Percentiles rank a stretch among this genome's conserved stretches.
These are phyloP conservation scores for Alaudala cheleensis DNA, from an alignment of 2,113 vertebrate species.

Conservation along the genomic window DNA sequence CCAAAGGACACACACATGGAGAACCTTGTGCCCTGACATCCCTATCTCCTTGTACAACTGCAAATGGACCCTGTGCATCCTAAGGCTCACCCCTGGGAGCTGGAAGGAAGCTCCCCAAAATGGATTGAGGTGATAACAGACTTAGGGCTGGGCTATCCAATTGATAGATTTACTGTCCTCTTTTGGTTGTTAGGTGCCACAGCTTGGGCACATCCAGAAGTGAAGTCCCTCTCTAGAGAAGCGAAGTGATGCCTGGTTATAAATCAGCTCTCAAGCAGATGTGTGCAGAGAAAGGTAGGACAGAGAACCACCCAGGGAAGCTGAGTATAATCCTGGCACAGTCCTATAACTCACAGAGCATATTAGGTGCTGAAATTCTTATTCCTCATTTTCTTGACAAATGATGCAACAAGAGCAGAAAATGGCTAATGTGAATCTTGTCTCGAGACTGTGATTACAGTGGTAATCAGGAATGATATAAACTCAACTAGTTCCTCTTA, in stretches of 20 bases:
- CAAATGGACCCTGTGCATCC: not conserved
- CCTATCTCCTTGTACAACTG: not conserved
- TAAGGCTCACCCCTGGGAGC: not conserved
- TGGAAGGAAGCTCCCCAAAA: not conserved
- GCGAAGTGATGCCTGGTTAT: not conserved
- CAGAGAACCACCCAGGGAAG: constrained; percentile 15
- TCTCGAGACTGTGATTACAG: not conserved
- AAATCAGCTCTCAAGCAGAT: not conserved
- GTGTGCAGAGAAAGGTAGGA: not conserved
- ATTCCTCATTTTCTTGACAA: constrained; percentile 68
- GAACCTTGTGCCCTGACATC: not conserved
- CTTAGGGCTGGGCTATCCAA: not conserved
- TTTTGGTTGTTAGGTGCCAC: not conserved
- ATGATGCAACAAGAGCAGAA: constrained; percentile 46
- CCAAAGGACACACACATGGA: not conserved
- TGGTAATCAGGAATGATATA: not conserved
- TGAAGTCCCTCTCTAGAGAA: not conserved
- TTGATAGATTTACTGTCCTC: not conserved
- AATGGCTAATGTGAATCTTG: constrained; percentile 58
- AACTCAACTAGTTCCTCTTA: not conserved
- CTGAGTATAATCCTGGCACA: not conserved
- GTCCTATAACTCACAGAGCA: constrained; percentile 35
- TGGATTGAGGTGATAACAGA: not conserved
- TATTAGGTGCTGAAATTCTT: constrained; percentile 46
- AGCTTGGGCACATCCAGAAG: not conserved